A percentile compares a stretch with the other conserved stretches of the same genome.
Evolutionary conservation across 2,113 vertebrate genomes (phyloP).

Genomic region (Oncorhynchus mykiss): DNA sequence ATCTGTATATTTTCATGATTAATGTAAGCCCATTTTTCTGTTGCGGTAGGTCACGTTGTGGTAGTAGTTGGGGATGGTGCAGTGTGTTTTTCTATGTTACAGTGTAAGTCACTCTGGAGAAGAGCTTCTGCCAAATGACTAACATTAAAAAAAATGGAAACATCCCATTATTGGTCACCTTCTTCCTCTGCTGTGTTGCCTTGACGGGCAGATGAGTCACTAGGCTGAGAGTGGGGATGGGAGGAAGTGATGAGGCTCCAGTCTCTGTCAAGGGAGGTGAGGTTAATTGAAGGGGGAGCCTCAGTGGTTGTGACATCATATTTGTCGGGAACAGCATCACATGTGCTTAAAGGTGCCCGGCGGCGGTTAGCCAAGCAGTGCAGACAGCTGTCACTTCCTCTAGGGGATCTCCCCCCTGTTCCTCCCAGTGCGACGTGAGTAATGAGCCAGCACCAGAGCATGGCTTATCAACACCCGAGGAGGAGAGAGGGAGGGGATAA

Average conservation of each 20-base stretch:
- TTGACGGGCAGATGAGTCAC: background rate
- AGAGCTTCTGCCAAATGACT: no score
- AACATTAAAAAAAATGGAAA: no score
- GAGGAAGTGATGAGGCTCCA: background rate
- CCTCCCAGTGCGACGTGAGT: conserved; percentile 33
- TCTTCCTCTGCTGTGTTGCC: background rate
- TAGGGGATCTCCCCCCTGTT: conserved; percentile 45
- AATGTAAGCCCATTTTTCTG: no score
- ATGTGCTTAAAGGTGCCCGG: conserved; percentile 9
- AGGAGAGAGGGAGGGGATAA: background rate
- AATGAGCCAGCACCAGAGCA: conserved; percentile 54
- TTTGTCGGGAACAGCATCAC: conserved; percentile 24
- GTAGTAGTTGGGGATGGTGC: no score
- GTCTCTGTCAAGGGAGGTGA: background rate
- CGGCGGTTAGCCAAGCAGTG: conserved; percentile 11
- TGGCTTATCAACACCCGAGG: conserved; percentile 37
- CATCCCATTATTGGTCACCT: no score
- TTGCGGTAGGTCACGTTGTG: no score
- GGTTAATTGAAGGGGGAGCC: conserved; percentile 32
- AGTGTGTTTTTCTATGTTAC: no score
- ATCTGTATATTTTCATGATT: background rate
- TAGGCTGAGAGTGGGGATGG: background rate
- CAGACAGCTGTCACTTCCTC: conserved; percentile 59
- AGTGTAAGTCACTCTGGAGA: no score
- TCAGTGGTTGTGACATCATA: conserved; percentile 34